These are phyloP conservation scores for Eubasilissa regina DNA, from an alignment of 1,140 invertebrate species.

Conservation along the genomic window DNA sequence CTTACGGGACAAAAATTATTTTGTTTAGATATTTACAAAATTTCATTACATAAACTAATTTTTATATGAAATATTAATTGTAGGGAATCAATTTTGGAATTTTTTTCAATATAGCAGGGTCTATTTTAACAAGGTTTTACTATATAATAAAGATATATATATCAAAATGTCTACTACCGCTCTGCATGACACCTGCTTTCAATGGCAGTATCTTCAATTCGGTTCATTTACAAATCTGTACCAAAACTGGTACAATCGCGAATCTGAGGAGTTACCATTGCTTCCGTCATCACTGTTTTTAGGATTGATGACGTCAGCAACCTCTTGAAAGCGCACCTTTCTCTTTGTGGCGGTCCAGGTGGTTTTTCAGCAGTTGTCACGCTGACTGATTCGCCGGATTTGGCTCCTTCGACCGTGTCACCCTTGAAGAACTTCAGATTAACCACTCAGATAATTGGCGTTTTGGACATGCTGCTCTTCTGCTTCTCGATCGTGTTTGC, in stretches of 20 bases:
- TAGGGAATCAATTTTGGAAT: too few relatives aligned
- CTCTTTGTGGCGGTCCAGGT: constrained; percentile 33
- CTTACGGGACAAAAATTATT: too few relatives aligned
- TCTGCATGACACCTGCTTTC: too few relatives aligned
- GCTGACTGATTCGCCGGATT: not conserved
- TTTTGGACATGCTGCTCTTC: not conserved
- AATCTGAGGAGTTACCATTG: constrained; percentile 11
- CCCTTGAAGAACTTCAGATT: constrained; percentile 40
- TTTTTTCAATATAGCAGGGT: too few relatives aligned
- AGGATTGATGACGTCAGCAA: constrained; percentile 24
- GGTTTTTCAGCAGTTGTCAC: constrained; percentile 24
- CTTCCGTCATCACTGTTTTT: not conserved
- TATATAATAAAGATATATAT: too few relatives aligned
- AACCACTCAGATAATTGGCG: constrained; percentile 22
- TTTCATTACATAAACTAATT: too few relatives aligned
- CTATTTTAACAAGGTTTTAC: too few relatives aligned
- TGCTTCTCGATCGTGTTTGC: not conserved
- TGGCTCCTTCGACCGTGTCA: not conserved
- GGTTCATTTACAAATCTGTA: not conserved
- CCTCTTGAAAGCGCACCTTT: constrained; percentile 31
- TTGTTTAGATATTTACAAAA: too few relatives aligned
- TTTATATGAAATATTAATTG: too few relatives aligned
- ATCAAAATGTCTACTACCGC: too few relatives aligned
- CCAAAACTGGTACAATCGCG: constrained; percentile 21
- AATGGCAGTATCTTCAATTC: too few relatives aligned